Evolutionary conservation across 2,113 vertebrate species (phyloP).

Genomic region (Cyprinus carpio): DNA sequence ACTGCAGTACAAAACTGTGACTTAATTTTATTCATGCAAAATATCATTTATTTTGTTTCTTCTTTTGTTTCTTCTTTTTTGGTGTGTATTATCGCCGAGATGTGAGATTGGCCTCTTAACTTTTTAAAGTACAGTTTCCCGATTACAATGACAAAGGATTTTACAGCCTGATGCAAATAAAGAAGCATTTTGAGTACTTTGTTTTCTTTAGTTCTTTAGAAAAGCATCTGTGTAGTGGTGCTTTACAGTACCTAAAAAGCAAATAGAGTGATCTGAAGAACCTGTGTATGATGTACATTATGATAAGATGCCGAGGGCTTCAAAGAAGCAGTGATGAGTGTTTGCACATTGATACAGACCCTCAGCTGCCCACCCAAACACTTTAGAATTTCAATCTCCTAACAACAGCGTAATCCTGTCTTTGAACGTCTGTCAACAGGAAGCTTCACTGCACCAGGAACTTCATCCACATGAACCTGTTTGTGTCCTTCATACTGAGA

Average conservation of each 20-base stretch:
- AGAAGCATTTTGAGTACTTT: not conserved
- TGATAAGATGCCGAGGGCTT: not conserved
- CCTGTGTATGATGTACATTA: not conserved
- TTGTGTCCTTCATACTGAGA: slow-evolving; percentile 94
- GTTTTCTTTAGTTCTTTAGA: not conserved
- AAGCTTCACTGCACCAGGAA: slow-evolving; percentile 99
- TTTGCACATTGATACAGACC: slow-evolving; percentile 11
- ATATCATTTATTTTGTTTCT: not conserved
- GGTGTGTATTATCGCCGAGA: not conserved
- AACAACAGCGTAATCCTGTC: not conserved
- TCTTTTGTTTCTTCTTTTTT: not conserved
- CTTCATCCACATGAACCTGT: slow-evolving; percentile 99
- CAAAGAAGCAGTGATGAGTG: not conserved
- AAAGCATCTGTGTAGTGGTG: not conserved
- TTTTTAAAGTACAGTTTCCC: not conserved
- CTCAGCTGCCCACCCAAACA: not conserved
- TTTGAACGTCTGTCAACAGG: slow-evolving; percentile 65
- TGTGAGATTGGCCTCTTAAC: not conserved
- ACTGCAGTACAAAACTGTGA: not conserved
- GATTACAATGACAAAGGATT: not conserved
- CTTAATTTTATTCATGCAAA: not conserved
- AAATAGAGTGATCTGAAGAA: slow-evolving; percentile 2
- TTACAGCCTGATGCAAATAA: not conserved
- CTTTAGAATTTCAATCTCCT: slow-evolving; percentile 4
- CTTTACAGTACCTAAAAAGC: not conserved